phyloP scores from a whole-genome alignment of 1,140 invertebrate species.

The Campoletis sonorensis region DNA sequence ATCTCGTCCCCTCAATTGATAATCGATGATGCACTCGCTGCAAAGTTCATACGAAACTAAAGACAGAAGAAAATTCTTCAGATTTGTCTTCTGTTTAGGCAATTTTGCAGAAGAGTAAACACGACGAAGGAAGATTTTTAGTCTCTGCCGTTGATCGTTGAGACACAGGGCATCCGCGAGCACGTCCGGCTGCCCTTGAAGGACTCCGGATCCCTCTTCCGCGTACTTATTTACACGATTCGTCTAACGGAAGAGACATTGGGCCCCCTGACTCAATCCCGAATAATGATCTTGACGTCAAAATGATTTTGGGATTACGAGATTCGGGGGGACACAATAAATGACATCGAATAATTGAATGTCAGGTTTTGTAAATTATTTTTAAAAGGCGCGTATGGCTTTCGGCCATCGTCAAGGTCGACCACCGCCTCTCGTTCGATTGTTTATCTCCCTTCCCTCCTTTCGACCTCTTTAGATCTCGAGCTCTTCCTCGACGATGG shows the following conservation, averaged over 20 bases:
- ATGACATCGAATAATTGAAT: neutral
- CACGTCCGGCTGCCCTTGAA: neutral
- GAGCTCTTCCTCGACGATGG: constrained; percentile 79
- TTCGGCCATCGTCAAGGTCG: constrained; percentile 49
- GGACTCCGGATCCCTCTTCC: neutral
- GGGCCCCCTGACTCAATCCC: neutral
- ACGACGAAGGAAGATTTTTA: no score
- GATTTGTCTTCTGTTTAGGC: no score
- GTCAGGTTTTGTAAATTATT: neutral
- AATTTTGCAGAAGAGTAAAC: no score
- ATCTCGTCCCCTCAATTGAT: neutral
- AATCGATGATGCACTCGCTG: no score
- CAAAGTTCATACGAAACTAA: no score
- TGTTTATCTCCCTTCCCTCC: constrained; percentile 29
- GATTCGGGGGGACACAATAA: neutral
- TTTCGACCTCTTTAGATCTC: constrained; percentile 71
- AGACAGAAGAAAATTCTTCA: no score
- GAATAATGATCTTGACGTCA: no score
- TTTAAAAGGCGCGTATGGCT: constrained; percentile 46
- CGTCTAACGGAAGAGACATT: neutral
- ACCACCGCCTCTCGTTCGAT: constrained; percentile 19
- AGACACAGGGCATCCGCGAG: no score
- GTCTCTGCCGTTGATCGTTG: no score
- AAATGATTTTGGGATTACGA: neutral
- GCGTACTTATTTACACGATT: neutral